These are phyloP conservation scores for Clupea harengus DNA, from an alignment of 2,113 vertebrate species.

Conservation along the genomic window DNA sequence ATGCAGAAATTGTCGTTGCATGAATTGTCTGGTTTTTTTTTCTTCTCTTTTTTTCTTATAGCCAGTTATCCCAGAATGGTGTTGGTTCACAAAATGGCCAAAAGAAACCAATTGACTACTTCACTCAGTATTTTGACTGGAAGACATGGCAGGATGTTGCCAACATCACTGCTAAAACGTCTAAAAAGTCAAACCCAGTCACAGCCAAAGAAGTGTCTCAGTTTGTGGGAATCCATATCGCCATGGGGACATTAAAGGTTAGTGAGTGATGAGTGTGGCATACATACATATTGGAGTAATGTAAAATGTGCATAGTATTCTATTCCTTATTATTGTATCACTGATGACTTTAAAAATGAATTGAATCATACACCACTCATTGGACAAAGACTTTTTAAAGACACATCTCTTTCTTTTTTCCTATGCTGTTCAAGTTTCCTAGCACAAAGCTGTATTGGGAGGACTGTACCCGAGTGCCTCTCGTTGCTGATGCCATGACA, in stretches of 20 bases:
- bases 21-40: neutral
- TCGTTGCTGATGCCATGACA: constrained; percentile 71
- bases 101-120: constrained; percentile 67
- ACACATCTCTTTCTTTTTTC: neutral
- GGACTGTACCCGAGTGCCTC: constrained; percentile 67
- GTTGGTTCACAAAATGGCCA: constrained; percentile 21
- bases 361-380: neutral
- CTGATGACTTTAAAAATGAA: neutral
- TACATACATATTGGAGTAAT: neutral
- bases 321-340: neutral
- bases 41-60: neutral
- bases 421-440: constrained; percentile 67
- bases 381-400: neutral
- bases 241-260: constrained; percentile 78
- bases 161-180: constrained; percentile 54
- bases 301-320: neutral
- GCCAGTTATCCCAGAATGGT: neutral
- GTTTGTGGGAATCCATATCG: constrained; percentile 76
- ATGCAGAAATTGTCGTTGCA: neutral
- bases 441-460: constrained; percentile 73
- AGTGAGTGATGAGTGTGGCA: constrained; percentile 31
- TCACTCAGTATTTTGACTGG: constrained; percentile 66
- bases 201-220: constrained; percentile 65
- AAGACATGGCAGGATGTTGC: constrained; percentile 69
- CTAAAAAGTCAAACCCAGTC: constrained; percentile 47